Base-by-base conservation (phyloP, 2,888 invertebrate genomes). In the Ichneumon xanthorius region DNA sequence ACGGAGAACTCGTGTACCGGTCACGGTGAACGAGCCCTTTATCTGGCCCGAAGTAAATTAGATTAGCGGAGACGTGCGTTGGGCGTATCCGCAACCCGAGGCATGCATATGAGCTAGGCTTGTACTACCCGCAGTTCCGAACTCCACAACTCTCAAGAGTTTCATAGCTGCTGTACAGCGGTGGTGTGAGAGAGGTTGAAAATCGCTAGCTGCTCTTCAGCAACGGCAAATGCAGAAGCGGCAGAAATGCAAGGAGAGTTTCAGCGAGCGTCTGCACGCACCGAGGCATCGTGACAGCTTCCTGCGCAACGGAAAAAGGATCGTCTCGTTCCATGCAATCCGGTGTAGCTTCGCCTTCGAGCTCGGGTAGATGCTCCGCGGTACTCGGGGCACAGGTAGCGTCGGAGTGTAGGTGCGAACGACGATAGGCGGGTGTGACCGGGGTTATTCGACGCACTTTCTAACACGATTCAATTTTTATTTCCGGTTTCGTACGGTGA, bases 21-120 rank as follows among this genome's bases (percentile, higher is more conserved):
- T 90, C 89, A 88, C 89, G 89, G 90, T 90, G 88, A 90, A 90
- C 89, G 90, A 91, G 89, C 88, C 88, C 90, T 90, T 90, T 91
- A 91, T 91, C 91, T 90, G 86, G 70, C 86, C 88, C 87, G 88
- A 86, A 90, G 90, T 91, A 90, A 91, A 91, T 91, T 90, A 91
- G 91, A 91, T 91, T 90, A 91, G 89, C 88, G 84, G 87, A 90
- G 90, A 90, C 90, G 88, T 88, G 88, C 86, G 86, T 89, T 86
- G 87, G 86, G 87, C 86, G 88, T 89, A 87, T 85, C 87, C 84
- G 84, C 85, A 87, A 86, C 78, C 85, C 82, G 81, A 68, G 75
- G 86, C 85, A 86, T 88, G 87, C 87, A 88, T 87, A 89, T 87
- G 87, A 88, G 85, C 73, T 50, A 50, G 67, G 33, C 53, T 58